These are phyloP conservation scores for Corythornis cristatus DNA, from an alignment of 2,113 vertebrate genomes.

Conservation along the genomic window DNA sequence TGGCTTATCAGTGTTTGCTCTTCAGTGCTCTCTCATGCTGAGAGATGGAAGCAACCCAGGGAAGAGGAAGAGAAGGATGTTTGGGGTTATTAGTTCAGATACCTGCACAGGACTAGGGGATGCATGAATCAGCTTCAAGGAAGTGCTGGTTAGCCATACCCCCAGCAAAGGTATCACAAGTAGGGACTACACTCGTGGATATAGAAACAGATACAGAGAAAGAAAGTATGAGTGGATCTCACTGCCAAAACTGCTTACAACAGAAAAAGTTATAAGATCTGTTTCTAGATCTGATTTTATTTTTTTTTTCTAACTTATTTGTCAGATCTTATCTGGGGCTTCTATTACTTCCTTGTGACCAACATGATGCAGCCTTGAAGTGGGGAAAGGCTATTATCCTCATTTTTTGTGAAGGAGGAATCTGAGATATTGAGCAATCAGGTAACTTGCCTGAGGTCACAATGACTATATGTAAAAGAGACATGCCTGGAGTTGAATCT, in stretches of 20 bases:
- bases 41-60: neutral
- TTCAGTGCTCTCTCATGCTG: neutral
- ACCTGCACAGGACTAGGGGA: neutral
- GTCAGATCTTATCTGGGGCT: neutral
- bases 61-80: neutral
- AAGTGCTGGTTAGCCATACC: neutral
- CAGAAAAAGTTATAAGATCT: neutral
- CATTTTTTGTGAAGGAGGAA: neutral
- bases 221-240: neutral
- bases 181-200: neutral
- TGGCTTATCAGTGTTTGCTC: conserved; percentile 51
- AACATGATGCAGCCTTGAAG: neutral
- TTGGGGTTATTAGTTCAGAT: neutral
- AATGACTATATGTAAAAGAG: neutral
- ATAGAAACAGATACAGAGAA: neutral
- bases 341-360: neutral
- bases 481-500: neutral
- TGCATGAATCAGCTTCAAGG: neutral
- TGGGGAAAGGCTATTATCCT: neutral
- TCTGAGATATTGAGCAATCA: neutral
- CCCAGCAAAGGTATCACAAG: neutral
- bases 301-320: neutral
- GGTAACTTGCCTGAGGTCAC: neutral
- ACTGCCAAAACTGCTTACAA: neutral
- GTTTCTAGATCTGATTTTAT: neutral